Percentiles rank a stretch among this genome's conserved stretches.
These are phyloP conservation scores for Oreochromis grahami DNA, from an alignment of 2,797 vertebrate genomes.

Conservation along the genomic window DNA sequence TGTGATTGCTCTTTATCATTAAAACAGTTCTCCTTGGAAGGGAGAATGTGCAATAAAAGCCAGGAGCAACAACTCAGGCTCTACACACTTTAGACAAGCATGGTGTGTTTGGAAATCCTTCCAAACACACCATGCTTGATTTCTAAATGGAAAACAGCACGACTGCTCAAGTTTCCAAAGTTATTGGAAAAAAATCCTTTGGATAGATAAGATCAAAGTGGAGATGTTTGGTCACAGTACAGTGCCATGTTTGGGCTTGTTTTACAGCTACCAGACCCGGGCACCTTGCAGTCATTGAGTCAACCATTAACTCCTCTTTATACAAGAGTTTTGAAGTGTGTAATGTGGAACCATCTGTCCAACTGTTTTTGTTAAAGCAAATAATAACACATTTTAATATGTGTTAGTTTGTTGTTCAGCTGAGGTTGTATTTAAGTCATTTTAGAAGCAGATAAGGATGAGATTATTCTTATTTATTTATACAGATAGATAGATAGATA, in stretches of 20 bases:
- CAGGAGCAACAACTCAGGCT: not conserved
- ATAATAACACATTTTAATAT: not conserved
- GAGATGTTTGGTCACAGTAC: not conserved
- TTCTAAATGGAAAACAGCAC: not conserved
- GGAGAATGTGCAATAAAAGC: not conserved
- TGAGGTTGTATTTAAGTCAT: not conserved
- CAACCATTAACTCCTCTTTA: not conserved
- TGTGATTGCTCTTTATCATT: not conserved
- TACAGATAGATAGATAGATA: too few species aligned
- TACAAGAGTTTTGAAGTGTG: not conserved
- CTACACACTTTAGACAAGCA: rapidly evolving
- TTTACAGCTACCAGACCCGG: not conserved
- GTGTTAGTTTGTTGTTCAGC: rapidly evolving
- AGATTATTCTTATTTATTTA: too few species aligned
- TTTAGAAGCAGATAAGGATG: not conserved
- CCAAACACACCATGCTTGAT: rapidly evolving
- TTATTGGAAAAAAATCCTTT: not conserved
- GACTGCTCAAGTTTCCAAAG: not conserved
- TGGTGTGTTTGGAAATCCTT: not conserved
- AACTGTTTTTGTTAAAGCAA: not conserved
- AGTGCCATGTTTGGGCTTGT: not conserved
- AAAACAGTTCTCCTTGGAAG: not conserved
- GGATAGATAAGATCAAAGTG: not conserved
- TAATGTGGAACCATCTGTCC: not conserved
- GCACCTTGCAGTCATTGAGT: not conserved